Base-by-base conservation (phyloP, 2,113 vertebrate genomes). In the Orycteropus afer region DNA sequence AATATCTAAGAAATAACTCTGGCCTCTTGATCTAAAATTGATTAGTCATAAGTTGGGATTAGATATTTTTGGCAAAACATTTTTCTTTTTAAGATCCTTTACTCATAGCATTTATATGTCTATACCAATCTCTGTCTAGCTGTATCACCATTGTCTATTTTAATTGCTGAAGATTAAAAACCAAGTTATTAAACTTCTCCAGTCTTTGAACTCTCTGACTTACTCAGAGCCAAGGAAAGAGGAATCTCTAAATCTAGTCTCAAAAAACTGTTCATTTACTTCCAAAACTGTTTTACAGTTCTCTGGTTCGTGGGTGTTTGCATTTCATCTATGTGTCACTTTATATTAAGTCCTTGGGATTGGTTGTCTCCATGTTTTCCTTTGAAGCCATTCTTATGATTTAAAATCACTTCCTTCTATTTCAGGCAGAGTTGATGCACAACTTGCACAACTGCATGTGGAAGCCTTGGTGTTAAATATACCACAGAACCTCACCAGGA, bases 131-230 rank as follows among this genome's bases (percentile, higher is more conserved):
- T 34, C 8, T 73, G 79, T 69, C 18, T 34, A 11, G 51, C 53
- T 77, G 15, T 77, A 53, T 76, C n/a, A 82, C n/a, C 27, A 12
- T 71, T 91, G 11, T 80, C 55, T 81, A 27, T 77, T 85, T 27
- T 10, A 93, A 59, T 17, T 79, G 37, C 18, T 87, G 55, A 93
- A 13, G 55, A 59, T 88, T 73, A 78, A 87, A 93, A 93, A 82
- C 10, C 29, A 87, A 65, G 61, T 73, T 71, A 65, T 85, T 51
- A 63, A 69, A 89, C n/a, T 32, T 61, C 29, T 80, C 37, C 6
- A 81, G 7, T 7, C 29, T 3, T 20, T 53, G 27, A 80, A 67
- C 40, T 71, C 37, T 32, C 12, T 93, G 42, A 87, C 45, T 90
- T 53, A 37, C 63, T 59, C 51, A 89, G 27, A 88, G 45, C 18